Conservation (phyloP, 64 coral and sea anemone genomes). For the Anthopleura sola region DNA sequence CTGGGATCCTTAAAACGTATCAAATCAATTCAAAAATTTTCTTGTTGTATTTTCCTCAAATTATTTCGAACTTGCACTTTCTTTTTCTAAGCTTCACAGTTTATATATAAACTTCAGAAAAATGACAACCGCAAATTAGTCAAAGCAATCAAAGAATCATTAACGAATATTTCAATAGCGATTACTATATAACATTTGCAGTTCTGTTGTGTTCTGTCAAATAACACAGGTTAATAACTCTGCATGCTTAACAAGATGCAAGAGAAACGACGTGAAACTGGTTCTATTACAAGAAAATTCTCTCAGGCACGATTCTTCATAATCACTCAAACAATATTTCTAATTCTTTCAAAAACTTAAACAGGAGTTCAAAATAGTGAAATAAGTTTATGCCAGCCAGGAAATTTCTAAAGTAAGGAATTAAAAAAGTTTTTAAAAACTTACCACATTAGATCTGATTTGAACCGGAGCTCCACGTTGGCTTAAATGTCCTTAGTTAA, state of each 20-base stretch:
- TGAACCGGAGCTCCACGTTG: neutral
- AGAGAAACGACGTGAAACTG: no score
- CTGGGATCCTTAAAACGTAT: neutral
- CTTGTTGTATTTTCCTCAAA: neutral
- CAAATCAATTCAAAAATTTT: neutral
- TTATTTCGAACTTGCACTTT: neutral
- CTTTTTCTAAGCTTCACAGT: neutral
- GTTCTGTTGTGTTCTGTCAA: conserved; percentile 12
- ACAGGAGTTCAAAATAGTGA: no score
- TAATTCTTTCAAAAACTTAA: neutral
- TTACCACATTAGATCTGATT: neutral
- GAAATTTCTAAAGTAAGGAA: neutral
- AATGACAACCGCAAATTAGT: conserved; percentile 4
- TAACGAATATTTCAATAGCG: neutral
- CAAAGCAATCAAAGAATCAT: conserved; percentile 6
- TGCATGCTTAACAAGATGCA: no score
- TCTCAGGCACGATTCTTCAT: neutral
- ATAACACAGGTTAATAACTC: neutral
- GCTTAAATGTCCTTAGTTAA: neutral
- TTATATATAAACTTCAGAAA: neutral
- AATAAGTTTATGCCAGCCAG: no score
- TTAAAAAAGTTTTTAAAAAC: neutral
- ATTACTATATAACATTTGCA: neutral
- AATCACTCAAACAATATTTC: neutral
- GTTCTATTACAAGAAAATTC: neutral